Conservation (phyloP, 2,797 vertebrate species). For the Fistularia tabacaria region DNA sequence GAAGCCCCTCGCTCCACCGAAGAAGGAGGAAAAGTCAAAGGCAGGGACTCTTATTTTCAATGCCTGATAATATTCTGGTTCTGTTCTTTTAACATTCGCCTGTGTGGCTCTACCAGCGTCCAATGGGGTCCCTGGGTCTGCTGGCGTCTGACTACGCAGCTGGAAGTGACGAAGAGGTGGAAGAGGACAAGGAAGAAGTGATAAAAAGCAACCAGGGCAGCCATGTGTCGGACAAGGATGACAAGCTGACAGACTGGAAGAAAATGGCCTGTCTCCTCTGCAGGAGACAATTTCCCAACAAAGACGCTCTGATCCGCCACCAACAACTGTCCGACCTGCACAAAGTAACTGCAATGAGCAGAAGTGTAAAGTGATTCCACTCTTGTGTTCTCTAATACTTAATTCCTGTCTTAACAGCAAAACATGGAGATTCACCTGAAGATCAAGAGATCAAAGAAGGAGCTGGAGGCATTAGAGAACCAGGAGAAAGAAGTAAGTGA, state of each 20-base stretch:
- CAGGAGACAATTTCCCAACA: constrained; percentile 94
- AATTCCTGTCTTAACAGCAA: constrained; percentile 77
- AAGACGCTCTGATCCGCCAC: constrained; percentile 91
- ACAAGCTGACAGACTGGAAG: constrained; percentile 95
- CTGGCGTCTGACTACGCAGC: constrained; percentile 92
- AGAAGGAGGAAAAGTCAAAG: constrained; percentile 88
- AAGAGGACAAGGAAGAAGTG: constrained; percentile 82
- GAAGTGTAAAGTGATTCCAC: neutral
- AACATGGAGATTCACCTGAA: constrained; percentile 97
- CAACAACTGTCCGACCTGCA: constrained; percentile 97
- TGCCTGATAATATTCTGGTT: neutral
- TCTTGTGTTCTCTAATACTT: constrained; percentile 8
- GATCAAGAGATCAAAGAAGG: constrained; percentile 92
- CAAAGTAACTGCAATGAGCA: constrained; percentile 76
- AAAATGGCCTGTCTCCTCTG: constrained; percentile 96
- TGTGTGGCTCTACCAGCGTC: constrained; percentile 73
- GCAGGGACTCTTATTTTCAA: constrained; percentile 57
- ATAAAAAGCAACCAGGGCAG: constrained; percentile 64
- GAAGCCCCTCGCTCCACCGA: constrained; percentile 87
- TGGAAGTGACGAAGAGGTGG: constrained; percentile 93
- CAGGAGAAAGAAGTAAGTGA: constrained; percentile 87
- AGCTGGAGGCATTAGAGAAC: constrained; percentile 91
- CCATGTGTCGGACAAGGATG: constrained; percentile 78
- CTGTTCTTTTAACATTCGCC: neutral
- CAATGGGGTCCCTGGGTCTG: constrained; percentile 89